Evolutionary conservation across 2,797 vertebrate species (phyloP), one percentile per base, ranked within the genome.

Genomic region (Botia almorhae): DNA sequence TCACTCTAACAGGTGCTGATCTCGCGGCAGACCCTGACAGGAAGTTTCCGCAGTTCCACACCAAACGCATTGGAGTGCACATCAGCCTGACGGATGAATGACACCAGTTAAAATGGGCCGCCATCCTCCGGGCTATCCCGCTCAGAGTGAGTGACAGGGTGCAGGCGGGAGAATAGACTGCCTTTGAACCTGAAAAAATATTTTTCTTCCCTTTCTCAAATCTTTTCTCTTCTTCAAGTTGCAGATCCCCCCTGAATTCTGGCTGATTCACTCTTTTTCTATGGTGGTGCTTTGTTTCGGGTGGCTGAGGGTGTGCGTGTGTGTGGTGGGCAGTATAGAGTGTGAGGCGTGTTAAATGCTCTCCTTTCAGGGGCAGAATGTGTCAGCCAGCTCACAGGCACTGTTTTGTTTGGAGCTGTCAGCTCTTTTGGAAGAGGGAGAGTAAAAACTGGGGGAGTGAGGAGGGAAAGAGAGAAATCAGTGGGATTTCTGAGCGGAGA

Each of bases 151-250:
- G 96, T 94, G 93, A 92, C 93, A 93, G 95, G 91, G 93, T 92
- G 93, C 94, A 94, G 46, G 69, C 74, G 69, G 85, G 90, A 93
- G 92, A 86, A 93, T 94, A 94, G 93, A 93, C 93, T 88, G 94
- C 93, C 94, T 97, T 96, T 97, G 95, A 97, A 96, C 95, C 94
- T 93, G 93, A 95, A 96, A 96, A 91, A 95, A 92, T 93, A 90
- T 80, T 88, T 86, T 90, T 79, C 92, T 91, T 88, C 93, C 89
- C 85, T 88, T 89, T 89, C 79, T 70, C 78, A 80, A 58, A 91
- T 90, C 87, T 90, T 93, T 91, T 92, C 87, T 58, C 58, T 87
- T 87, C 48, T 88, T 90, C 91, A 81, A 82, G 82, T 78, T 80
- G 61, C 70, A 65, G 89, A 91, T 92, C 92, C 91, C 83, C 91